These are phyloP conservation scores for Ametastegia equiseti DNA, from an alignment of 2,888 invertebrate species.

Conservation along the genomic window DNA sequence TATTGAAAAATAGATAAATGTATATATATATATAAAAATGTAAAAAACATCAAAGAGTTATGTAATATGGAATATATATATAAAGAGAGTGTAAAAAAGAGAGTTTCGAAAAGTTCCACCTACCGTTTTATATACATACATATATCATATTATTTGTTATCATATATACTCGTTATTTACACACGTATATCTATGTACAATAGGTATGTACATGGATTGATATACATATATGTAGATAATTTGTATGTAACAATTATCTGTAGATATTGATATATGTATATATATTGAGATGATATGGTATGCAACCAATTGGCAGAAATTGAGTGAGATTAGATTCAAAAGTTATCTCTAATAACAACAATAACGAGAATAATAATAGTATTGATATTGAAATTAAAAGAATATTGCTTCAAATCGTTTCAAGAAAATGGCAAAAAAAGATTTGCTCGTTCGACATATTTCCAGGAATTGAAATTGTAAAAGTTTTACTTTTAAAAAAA, in stretches of 20 bases:
- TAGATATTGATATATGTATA: conserved; percentile 51
- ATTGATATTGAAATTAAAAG: neutral
- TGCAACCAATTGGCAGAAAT: conserved; percentile 53
- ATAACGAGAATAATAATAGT: neutral
- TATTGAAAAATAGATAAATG: neutral
- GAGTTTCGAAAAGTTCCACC: conserved; percentile 59
- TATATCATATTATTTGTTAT: neutral
- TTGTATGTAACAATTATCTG: too few species aligned
- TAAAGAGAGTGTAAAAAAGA: conserved; percentile 56
- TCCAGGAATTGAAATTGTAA: too few species aligned
- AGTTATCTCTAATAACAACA: neutral
- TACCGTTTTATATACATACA: conserved; percentile 42
- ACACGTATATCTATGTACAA: neutral
- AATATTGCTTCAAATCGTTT: conserved; percentile 54
- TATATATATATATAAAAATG: conserved; percentile 53
- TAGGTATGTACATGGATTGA: neutral
- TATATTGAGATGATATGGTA: conserved; percentile 40
- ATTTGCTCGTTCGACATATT: too few species aligned
- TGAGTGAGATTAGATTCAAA: conserved; percentile 64
- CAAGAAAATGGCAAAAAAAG: neutral
- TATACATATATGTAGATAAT: conserved; percentile 38
- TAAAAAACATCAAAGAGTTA: conserved; percentile 53
- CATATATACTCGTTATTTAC: neutral
- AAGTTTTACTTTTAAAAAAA: too few species aligned
- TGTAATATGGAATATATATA: conserved; percentile 49